Evolutionary conservation across 1,140 invertebrate genomes (phyloP).

Genomic region (Glossosoma conforme): DNA sequence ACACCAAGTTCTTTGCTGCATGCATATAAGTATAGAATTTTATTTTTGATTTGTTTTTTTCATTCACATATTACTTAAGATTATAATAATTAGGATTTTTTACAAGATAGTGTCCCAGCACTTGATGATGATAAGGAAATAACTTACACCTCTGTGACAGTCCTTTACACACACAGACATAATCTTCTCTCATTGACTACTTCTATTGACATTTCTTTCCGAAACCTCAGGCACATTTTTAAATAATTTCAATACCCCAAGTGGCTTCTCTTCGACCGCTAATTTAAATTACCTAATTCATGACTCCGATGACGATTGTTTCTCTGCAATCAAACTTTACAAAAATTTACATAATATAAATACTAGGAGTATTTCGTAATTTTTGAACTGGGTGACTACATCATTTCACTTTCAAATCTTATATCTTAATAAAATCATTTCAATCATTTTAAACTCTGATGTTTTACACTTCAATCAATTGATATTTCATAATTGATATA

Average conservation of each 20-base stretch:
- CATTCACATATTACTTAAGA: constrained; percentile 32
- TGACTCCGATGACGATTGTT: too few species aligned
- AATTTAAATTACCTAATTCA: too few species aligned
- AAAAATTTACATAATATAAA: too few species aligned
- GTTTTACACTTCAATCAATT: too few species aligned
- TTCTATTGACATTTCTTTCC: constrained; percentile 27
- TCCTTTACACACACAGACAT: background rate
- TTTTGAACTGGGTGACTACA: too few species aligned
- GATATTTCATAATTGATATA: too few species aligned
- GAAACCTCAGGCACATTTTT: constrained; percentile 29
- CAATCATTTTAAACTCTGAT: too few species aligned
- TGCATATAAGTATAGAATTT: constrained; percentile 34
- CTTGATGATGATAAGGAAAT: constrained; percentile 21
- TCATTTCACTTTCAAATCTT: too few species aligned
- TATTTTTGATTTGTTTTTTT: constrained; percentile 31
- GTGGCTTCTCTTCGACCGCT: constrained; percentile 16
- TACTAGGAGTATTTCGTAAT: too few species aligned
- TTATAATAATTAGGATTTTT: constrained; percentile 33
- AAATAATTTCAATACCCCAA: constrained; percentile 27
- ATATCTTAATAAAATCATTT: too few species aligned
- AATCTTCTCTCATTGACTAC: constrained; percentile 22
- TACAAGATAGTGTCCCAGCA: constrained; percentile 30
- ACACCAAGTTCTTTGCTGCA: constrained; percentile 29
- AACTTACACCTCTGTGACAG: constrained; percentile 13
- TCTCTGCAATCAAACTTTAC: too few species aligned